Percentiles rank a stretch among this genome's conserved stretches.
phyloP scores from a whole-genome alignment of 92 coral and sea anemone genomes.

The Epizoanthus rinbou region DNA sequence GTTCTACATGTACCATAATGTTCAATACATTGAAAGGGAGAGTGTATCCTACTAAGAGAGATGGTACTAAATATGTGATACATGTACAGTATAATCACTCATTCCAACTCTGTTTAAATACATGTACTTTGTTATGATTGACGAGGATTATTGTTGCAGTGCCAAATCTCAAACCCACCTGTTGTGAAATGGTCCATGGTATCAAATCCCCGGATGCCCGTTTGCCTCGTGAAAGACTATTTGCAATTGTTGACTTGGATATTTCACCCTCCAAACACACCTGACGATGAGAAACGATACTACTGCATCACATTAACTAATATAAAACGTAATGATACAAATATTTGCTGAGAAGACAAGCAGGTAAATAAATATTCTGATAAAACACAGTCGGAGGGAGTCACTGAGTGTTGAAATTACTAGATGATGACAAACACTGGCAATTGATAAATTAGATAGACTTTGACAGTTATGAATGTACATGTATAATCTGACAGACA shows the following conservation, averaged over 20 bases:
- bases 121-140: no score
- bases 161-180: conserved; percentile 44
- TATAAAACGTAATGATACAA: no score
- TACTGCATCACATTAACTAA: no score
- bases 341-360: no score
- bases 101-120: background rate
- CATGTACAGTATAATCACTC: background rate
- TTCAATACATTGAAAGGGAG: background rate
- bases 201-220: conserved; percentile 96
- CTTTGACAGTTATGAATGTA: no score
- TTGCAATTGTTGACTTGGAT: conserved; percentile 89
- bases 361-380: no score
- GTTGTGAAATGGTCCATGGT: conserved; percentile 99
- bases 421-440: no score
- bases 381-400: no score
- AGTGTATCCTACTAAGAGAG: background rate
- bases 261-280: conserved; percentile 98
- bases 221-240: conserved; percentile 94
- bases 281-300: conserved; percentile 29
- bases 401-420: no score
- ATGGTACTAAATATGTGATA: background rate
- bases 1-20: background rate
- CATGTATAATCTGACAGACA: no score
- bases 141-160: no score
- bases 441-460: no score